phyloP scores from a whole-genome alignment of 2,888 invertebrate genomes.

The Pristionchus arcanus region DNA sequence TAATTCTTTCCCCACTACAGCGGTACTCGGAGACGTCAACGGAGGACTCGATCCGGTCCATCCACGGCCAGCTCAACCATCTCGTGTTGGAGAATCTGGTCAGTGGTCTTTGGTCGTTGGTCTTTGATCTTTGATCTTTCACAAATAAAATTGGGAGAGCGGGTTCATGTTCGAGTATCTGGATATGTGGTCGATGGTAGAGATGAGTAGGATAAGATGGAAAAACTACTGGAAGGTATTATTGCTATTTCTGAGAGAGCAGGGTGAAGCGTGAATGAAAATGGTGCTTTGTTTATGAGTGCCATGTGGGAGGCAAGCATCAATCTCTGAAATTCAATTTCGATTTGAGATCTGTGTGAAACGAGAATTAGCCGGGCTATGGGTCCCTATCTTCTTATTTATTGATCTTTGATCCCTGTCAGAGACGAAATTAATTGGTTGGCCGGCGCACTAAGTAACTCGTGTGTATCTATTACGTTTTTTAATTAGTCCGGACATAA shows the following conservation, averaged over 20 bases:
- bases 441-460: neutral
- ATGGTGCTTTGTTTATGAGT: neutral
- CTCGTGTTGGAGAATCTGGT: constrained; percentile 71
- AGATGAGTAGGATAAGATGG: neutral
- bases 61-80: constrained; percentile 64
- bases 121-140: neutral
- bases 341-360: neutral
- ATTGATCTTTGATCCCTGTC: neutral
- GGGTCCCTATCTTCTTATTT: neutral
- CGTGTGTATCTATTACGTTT: neutral
- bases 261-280: neutral
- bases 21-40: constrained; percentile 66
- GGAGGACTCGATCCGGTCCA: constrained; percentile 64
- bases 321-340: neutral
- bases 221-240: neutral
- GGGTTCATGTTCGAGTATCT: constrained; percentile 66
- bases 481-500: too few relatives aligned
- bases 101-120: constrained; percentile 10
- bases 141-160: neutral
- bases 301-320: neutral
- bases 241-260: neutral
- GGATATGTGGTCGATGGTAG: constrained; percentile 36
- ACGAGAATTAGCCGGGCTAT: too few relatives aligned
- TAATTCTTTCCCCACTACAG: constrained; percentile 59
- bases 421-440: neutral